phyloP scores from a whole-genome alignment of 1,140 invertebrate species.

The Hyles euphorbiae region DNA sequence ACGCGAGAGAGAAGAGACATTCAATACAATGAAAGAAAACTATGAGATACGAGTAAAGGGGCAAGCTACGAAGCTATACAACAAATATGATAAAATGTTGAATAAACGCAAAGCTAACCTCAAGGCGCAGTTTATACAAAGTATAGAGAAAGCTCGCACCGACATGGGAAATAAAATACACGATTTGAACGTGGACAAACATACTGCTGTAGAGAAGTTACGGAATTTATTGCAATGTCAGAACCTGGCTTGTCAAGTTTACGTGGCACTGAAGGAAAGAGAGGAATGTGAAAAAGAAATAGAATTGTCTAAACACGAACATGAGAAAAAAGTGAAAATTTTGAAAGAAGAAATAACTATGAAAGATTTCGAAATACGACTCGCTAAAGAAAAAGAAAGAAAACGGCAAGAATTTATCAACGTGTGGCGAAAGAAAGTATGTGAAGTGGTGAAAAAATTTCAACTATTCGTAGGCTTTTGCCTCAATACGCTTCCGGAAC shows the following conservation, averaged over 20 bases:
- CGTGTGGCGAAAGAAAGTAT: constrained; percentile 59
- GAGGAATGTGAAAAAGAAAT: constrained; percentile 45
- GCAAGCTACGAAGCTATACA: constrained; percentile 48
- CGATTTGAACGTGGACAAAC: constrained; percentile 58
- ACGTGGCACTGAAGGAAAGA: constrained; percentile 58
- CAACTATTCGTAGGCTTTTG: constrained; percentile 58
- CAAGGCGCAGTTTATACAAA: constrained; percentile 40
- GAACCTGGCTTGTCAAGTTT: constrained; percentile 61
- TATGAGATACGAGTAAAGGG: constrained; percentile 36
- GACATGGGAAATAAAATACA: constrained; percentile 37
- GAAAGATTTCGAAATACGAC: constrained; percentile 49
- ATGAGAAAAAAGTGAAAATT: constrained; percentile 42
- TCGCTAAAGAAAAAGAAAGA: constrained; percentile 42
- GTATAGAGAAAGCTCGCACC: constrained; percentile 32
- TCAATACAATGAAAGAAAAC: constrained; percentile 35
- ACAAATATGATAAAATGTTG: constrained; percentile 41
- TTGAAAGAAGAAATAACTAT: constrained; percentile 36
- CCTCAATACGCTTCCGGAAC: constrained; percentile 49
- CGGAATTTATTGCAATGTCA: constrained; percentile 48
- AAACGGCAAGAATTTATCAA: constrained; percentile 38
- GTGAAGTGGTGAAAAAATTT: constrained; percentile 55
- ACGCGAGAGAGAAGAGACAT: constrained; percentile 31
- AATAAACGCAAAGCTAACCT: constrained; percentile 34
- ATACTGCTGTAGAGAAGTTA: constrained; percentile 49
- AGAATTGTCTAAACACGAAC: constrained; percentile 33